phyloP scores from a whole-genome alignment of 1,140 invertebrate species.

The Aleiodes sp. region DNA sequence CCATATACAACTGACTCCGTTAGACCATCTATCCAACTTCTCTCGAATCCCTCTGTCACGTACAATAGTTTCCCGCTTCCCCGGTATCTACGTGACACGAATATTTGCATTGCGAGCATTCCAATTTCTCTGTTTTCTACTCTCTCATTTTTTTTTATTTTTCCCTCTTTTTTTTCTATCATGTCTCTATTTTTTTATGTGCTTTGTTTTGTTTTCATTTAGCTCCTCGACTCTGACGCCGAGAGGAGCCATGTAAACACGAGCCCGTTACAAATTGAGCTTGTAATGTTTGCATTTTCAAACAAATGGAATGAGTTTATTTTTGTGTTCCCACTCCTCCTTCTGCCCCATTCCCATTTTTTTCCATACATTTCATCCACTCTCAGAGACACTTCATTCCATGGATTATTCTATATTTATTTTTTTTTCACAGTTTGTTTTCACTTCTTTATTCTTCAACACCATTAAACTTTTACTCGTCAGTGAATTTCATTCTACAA shows the following conservation, averaged over 20 bases:
- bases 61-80: constrained; percentile 28
- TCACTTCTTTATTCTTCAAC: background rate
- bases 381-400: background rate
- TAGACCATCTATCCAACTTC: background rate
- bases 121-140: constrained; percentile 12
- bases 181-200: no score
- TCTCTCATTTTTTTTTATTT: background rate
- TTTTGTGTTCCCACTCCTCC: no score
- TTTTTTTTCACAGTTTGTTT: no score
- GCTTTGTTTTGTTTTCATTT: constrained; percentile 6
- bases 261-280: constrained; percentile 3
- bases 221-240: background rate
- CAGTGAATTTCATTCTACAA: background rate
- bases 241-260: background rate
- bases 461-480: background rate
- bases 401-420: background rate
- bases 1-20: background rate
- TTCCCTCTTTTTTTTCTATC: background rate
- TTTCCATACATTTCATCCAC: constrained; percentile 1
- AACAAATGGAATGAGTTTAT: constrained; percentile 6
- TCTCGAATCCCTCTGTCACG: constrained; percentile 25
- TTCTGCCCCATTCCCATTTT: no score
- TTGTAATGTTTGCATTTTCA: constrained; percentile 1
- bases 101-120: constrained; percentile 16
- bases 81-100: constrained; percentile 23